These are phyloP conservation scores for Camelus bactrianus DNA, from an alignment of 2,113 vertebrate species.

Conservation along the genomic window DNA sequence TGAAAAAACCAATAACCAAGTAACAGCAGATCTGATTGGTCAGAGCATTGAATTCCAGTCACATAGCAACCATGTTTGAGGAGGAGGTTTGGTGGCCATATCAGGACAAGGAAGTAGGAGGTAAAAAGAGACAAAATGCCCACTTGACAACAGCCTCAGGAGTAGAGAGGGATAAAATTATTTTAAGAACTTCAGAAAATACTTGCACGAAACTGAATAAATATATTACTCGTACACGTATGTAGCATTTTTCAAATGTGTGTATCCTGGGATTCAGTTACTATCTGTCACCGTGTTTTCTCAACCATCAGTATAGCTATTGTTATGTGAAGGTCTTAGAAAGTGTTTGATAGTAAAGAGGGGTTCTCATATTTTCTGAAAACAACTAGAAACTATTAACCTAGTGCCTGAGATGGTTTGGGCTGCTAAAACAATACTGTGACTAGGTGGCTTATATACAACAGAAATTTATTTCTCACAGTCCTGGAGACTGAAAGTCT, in stretches of 20 bases:
- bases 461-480: not conserved
- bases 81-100: slow-evolving; percentile 64
- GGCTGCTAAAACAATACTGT: not conserved
- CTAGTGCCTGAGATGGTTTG: not conserved
- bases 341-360: slow-evolving; percentile 27
- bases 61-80: slow-evolving; percentile 68
- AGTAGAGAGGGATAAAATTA: slow-evolving; percentile 37
- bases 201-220: slow-evolving; percentile 56
- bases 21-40: not conserved
- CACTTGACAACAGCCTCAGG: slow-evolving; percentile 68
- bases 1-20: not conserved
- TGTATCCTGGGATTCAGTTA: slow-evolving; percentile 28
- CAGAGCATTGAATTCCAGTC: slow-evolving; percentile 33
- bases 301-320: not conserved
- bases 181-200: slow-evolving; percentile 64
- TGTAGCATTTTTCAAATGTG: slow-evolving; percentile 21
- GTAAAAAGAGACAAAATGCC: slow-evolving; percentile 59
- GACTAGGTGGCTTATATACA: not conserved
- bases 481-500: not conserved
- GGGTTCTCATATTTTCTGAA: slow-evolving; percentile 26
- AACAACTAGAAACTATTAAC: slow-evolving; percentile 16
- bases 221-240: slow-evolving; percentile 41
- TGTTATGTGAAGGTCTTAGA: slow-evolving; percentile 7
- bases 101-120: slow-evolving; percentile 71
- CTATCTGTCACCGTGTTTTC: not conserved